These are phyloP conservation scores for Tachystola acroxantha DNA, from an alignment of 2,888 invertebrate species.

Conservation along the genomic window DNA sequence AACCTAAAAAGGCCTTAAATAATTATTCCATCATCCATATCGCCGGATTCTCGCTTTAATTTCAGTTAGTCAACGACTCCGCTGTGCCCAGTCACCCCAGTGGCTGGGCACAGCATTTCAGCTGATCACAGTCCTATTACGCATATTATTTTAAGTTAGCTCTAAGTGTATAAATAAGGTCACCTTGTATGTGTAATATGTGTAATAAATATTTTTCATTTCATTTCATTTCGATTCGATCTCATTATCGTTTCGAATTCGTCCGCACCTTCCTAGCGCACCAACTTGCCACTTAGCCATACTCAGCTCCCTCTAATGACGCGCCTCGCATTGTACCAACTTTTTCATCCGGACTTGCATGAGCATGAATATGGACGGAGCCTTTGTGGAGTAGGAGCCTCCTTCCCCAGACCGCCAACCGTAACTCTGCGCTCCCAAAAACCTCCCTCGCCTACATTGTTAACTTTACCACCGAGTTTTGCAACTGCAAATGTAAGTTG, in stretches of 20 bases:
- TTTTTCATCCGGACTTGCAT: slow-evolving; percentile 47
- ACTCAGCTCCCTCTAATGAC: slow-evolving; percentile 41
- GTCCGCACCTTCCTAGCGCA: slow-evolving; percentile 6
- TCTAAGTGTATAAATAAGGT: too few relatives aligned
- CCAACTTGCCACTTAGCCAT: slow-evolving; percentile 49
- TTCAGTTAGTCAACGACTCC: too few relatives aligned
- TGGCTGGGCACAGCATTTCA: too few relatives aligned
- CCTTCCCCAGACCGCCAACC: slow-evolving; percentile 9
- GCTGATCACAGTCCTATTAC: too few relatives aligned
- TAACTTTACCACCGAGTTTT: not conserved
- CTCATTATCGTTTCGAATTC: slow-evolving; percentile 1
- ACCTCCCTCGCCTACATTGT: slow-evolving; percentile 2
- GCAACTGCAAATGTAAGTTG: slow-evolving; percentile 10
- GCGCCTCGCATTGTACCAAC: slow-evolving; percentile 51
- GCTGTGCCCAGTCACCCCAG: too few relatives aligned
- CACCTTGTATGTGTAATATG: too few relatives aligned
- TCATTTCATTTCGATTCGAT: not conserved
- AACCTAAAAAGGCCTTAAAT: too few relatives aligned
- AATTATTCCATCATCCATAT: too few relatives aligned
- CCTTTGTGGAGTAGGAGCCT: slow-evolving; percentile 11
- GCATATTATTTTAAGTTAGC: too few relatives aligned
- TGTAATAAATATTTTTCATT: too few relatives aligned
- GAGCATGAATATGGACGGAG: slow-evolving; percentile 43
- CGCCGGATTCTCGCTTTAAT: too few relatives aligned
- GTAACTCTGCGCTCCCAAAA: slow-evolving; percentile 3